Evolutionary conservation across 2,113 vertebrate genomes (phyloP).

Genomic region (Ochotona curzoniae): DNA sequence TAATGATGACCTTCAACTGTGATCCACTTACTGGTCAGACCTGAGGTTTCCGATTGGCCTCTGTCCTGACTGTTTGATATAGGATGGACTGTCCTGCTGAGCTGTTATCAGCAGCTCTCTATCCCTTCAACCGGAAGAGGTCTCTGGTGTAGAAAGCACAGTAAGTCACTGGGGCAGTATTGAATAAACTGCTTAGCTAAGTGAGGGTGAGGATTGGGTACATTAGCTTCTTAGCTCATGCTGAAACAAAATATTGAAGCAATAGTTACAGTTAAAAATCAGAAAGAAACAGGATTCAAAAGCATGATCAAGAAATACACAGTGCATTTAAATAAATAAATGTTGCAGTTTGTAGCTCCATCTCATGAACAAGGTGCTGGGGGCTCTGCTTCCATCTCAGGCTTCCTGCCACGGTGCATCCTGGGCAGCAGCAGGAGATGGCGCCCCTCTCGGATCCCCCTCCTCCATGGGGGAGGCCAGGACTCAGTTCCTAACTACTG

Average conservation of each 20-base stretch:
- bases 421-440: too few relatives aligned
- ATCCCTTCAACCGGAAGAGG: not conserved
- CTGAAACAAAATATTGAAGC: not conserved
- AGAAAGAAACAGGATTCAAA: slow-evolving; percentile 19
- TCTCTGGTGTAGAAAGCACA: not conserved
- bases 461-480: too few relatives aligned
- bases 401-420: too few relatives aligned
- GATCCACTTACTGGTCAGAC: not conserved
- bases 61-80: not conserved
- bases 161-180: not conserved
- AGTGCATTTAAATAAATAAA: not conserved
- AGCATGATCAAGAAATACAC: not conserved
- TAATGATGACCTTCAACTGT: not conserved
- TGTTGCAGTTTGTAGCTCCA: not conserved
- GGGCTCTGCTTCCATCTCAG: too few relatives aligned
- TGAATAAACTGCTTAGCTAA: not conserved
- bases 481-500: too few relatives aligned
- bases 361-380: not conserved
- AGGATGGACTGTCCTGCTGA: not conserved
- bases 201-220: not conserved
- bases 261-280: not conserved
- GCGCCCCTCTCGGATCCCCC: too few relatives aligned
- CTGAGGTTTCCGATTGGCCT: not conserved
- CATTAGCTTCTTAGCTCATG: not conserved
- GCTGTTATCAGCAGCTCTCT: not conserved